Evolutionary conservation across 2,113 vertebrate genomes (phyloP).

Genomic region (Colinus virginianus): DNA sequence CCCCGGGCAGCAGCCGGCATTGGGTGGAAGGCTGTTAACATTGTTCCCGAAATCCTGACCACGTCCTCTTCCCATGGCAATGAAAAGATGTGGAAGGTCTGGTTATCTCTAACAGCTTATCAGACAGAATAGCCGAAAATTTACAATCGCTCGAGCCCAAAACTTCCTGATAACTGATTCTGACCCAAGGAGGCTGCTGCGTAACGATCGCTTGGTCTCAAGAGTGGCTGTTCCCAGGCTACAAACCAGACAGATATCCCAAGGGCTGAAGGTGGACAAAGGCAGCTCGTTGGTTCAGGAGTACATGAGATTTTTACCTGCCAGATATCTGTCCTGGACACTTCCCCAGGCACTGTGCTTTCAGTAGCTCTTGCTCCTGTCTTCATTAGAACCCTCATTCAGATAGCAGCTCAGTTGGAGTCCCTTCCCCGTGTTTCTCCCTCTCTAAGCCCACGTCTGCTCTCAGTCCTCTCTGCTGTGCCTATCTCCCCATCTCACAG

Average conservation of each 20-base stretch:
- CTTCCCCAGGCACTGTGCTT: neutral
- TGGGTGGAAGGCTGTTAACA: conserved; percentile 50
- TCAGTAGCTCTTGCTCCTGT: neutral
- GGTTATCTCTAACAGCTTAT: conserved; percentile 49
- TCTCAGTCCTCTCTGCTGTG: neutral
- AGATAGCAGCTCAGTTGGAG: rapidly evolving
- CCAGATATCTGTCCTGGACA: neutral
- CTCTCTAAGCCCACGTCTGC: neutral
- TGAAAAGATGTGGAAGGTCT: conserved; percentile 55
- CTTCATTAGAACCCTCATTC: rapidly evolving
- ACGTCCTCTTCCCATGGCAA: conserved; percentile 70
- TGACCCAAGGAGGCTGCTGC: neutral
- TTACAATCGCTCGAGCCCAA: neutral
- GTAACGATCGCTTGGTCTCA: neutral
- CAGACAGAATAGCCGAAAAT: neutral
- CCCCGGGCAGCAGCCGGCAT: neutral
- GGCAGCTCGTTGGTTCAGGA: neutral
- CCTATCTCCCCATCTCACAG: neutral
- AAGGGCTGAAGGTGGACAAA: rapidly evolving
- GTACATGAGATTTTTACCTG: rapidly evolving
- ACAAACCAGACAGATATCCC: rapidly evolving
- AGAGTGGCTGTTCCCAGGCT: conserved; percentile 3
- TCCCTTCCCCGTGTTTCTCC: neutral
- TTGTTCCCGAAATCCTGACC: conserved; percentile 63
- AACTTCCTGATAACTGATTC: neutral